These are phyloP conservation scores for Otis tarda DNA, from an alignment of 2,113 vertebrate species.

Conservation along the genomic window DNA sequence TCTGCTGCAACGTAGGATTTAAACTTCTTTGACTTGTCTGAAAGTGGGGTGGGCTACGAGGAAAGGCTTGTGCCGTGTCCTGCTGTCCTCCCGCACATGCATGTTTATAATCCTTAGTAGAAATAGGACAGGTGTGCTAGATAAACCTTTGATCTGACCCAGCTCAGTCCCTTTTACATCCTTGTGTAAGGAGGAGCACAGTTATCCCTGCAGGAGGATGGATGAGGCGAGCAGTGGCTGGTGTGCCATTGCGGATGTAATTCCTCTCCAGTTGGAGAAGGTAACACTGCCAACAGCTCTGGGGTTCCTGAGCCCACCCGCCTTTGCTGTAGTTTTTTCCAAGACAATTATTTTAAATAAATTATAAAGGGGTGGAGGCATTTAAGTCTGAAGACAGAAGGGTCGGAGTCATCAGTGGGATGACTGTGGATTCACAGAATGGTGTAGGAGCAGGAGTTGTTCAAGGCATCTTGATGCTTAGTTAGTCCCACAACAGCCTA, in stretches of 20 bases:
- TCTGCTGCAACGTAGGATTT: background rate
- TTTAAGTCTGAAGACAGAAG: background rate
- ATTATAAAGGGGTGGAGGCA: background rate
- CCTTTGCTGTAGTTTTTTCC: background rate
- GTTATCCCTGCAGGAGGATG: too few relatives aligned
- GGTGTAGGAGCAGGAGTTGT: background rate
- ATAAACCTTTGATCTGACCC: background rate
- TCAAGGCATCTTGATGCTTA: background rate
- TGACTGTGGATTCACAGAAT: background rate
- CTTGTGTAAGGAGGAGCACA: fast-evolving
- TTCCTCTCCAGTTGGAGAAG: fast-evolving
- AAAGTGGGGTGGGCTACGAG: background rate
- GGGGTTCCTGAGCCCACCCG: background rate
- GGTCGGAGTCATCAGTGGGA: background rate
- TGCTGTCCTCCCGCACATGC: background rate
- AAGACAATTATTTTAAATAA: background rate
- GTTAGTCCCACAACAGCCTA: background rate
- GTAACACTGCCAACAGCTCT: background rate
- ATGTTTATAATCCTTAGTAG: background rate
- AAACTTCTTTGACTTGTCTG: background rate
- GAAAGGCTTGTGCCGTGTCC: background rate
- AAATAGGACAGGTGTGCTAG: background rate
- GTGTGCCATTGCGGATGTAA: background rate
- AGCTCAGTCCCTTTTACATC: background rate
- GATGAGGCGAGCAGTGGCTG: fast-evolving